Conservation (phyloP, 2,888 invertebrate genomes). For the Drosophila imparisetae region DNA sequence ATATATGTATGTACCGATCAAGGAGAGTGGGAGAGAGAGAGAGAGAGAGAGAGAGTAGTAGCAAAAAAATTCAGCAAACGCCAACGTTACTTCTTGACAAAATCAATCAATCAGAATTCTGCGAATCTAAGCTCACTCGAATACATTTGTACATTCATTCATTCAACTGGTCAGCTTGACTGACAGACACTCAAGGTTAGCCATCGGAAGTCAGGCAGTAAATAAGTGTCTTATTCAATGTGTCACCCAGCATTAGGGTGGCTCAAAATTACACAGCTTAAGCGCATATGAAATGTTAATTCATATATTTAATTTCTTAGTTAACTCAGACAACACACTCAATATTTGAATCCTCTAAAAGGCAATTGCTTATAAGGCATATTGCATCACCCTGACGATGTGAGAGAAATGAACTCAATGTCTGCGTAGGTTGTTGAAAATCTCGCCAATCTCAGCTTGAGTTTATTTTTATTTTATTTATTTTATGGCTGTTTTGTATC, state of each 20-base stretch:
- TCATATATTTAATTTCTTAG: not conserved
- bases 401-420: slow-evolving; percentile 16
- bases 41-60: not conserved
- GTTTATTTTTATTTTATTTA: slow-evolving; percentile 49
- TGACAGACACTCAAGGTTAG: slow-evolving; percentile 59
- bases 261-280: slow-evolving; percentile 5
- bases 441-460: slow-evolving; percentile 38
- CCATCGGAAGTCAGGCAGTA: slow-evolving; percentile 64
- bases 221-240: slow-evolving; percentile 49
- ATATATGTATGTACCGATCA: slow-evolving; percentile 14
- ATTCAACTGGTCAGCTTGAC: slow-evolving; percentile 51
- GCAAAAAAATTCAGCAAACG: slow-evolving; percentile 27
- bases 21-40: slow-evolving; percentile 1
- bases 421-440: slow-evolving; percentile 55
- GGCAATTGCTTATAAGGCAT: slow-evolving; percentile 21
- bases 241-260: slow-evolving; percentile 60
- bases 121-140: slow-evolving; percentile 18
- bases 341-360: slow-evolving; percentile 1
- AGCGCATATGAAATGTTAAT: not conserved
- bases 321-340: not conserved
- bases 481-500: slow-evolving; percentile 21
- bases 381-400: slow-evolving; percentile 56
- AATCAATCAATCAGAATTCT: slow-evolving; percentile 53
- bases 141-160: slow-evolving; percentile 13
- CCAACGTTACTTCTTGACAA: slow-evolving; percentile 33